These are phyloP conservation scores for Erethizon dorsatum DNA, from an alignment of 2,797 vertebrate genomes.

Conservation along the genomic window DNA sequence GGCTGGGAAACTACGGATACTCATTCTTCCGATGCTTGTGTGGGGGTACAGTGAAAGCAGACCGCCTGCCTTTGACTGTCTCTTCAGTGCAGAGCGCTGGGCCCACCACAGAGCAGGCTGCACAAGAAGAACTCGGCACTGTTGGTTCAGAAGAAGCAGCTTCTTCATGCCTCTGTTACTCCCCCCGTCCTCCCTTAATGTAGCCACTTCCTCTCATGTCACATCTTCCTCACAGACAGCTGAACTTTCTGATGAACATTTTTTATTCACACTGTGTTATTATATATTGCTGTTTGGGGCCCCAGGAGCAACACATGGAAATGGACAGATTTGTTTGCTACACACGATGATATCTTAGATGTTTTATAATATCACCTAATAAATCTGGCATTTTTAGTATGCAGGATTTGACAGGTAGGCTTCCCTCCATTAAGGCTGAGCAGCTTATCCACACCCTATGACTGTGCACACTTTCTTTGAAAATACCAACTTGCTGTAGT, in stretches of 20 bases:
- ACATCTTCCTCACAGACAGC: neutral
- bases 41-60: neutral
- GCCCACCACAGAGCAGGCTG: neutral
- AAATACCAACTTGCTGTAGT: constrained; percentile 68
- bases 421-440: neutral
- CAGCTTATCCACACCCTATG: neutral
- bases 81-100: neutral
- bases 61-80: neutral
- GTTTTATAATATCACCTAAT: neutral
- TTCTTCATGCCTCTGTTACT: neutral
- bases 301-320: neutral
- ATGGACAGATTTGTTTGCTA: neutral
- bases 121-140: neutral
- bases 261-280: neutral
- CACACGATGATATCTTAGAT: neutral
- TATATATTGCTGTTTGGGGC: neutral
- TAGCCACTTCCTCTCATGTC: neutral
- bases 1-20: neutral
- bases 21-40: neutral
- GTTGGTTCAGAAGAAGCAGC: neutral
- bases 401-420: constrained; percentile 41
- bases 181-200: neutral
- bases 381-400: neutral
- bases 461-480: constrained; percentile 62
- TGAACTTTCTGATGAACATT: neutral